Base-by-base conservation (phyloP, 2,113 vertebrate genomes). In the Coreoperca whiteheadi region DNA sequence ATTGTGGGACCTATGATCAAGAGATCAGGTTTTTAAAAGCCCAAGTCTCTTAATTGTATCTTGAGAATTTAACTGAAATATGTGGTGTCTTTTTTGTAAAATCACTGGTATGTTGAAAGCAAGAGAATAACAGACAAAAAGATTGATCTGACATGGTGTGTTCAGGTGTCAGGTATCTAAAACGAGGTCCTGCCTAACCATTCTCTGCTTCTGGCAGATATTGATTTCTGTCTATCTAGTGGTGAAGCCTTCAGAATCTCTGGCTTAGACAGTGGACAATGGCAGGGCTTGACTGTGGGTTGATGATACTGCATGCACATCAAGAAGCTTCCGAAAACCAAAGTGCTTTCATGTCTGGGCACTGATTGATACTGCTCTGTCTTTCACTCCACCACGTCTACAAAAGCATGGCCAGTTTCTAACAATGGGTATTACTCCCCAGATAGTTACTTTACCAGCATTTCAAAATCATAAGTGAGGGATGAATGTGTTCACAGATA, bases 141-240 rank as follows among this genome's bases (percentile, higher is more conserved):
- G 57, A 54, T 34, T 57, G 70, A 85, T 48, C 79, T 51, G 64
- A 79, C 68, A 51, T 8, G 56, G 28, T 79, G 15, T 59, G 68
- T 82, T 85, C 75, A 87, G 56, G 79, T 85, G 75, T 85, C 82
- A 57, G 74, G 34, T 87, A 66, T 86, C 56, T 67, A 59, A 85
- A 77, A 73, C 39, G 28, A 84, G 60, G 68, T 67, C 48, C 43
- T 46, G 69, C 37, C 54, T 61, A n/a, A 48, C 77, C 37, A 73
- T 74, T 87, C 70, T 69, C 68, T 75, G 41, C 48, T 79, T n/a
- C 78, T 85, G 84, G 79, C 87, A 86, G 54, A 43, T 83, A 93
- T 90, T 82, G 90, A 93, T 92, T 84, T 84, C 57, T 82, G 67
- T 88, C 86, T 9, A 46, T 84, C 77, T 77, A 5, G 43, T 37